Conservation (phyloP, 2,888 invertebrate species). For the Amphipoea oculea region DNA sequence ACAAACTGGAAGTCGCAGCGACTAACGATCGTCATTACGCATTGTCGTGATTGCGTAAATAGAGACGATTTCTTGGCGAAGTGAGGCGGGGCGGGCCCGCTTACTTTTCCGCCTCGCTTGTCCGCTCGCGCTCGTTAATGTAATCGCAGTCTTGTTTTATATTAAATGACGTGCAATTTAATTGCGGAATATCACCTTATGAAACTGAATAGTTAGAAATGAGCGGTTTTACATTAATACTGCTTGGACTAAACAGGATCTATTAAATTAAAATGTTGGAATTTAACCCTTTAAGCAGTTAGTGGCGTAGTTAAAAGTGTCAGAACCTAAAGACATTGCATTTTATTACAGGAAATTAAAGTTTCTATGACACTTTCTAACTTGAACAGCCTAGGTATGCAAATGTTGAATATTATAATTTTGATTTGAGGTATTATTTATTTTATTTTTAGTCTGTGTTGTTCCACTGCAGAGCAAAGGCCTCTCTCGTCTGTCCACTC, state of each 20-base stretch:
- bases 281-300: conserved; percentile 4
- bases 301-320: conserved; percentile 4
- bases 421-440: not conserved
- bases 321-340: not conserved
- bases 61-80: conserved; percentile 83
- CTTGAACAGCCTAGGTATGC: not conserved
- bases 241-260: conserved; percentile 6
- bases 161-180: conserved; percentile 77
- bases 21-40: conserved; percentile 88
- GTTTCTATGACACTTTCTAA: conserved; percentile 5
- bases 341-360: not conserved
- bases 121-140: conserved; percentile 82
- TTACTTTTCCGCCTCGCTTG: conserved; percentile 86
- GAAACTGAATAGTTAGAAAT: conserved; percentile 29
- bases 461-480: not conserved
- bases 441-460: not conserved
- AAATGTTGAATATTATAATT: conserved; percentile 1
- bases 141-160: conserved; percentile 79
- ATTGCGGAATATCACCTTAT: conserved; percentile 59
- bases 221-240: conserved; percentile 19
- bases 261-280: conserved; percentile 36
- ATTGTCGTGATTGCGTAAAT: conserved; percentile 88
- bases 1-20: conserved; percentile 80
- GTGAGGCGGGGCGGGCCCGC: conserved; percentile 80
- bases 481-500: not conserved